Percentiles rank a stretch among this genome's conserved stretches.
phyloP scores from a whole-genome alignment of 2,888 invertebrate species.

The Apoda limacodes region DNA sequence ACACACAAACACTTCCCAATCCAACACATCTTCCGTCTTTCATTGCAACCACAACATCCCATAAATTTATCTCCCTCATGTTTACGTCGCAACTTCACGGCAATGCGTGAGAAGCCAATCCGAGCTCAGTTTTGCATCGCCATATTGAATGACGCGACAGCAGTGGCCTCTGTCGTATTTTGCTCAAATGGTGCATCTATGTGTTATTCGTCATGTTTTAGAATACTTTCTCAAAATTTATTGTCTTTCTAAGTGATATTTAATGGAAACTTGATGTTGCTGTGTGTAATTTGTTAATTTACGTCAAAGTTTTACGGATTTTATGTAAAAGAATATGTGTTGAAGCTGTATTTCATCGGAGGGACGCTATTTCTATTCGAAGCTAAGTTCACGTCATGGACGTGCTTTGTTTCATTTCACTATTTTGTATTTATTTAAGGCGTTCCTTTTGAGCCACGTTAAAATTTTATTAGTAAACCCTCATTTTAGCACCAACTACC shows the following conservation, averaged over 20 bases:
- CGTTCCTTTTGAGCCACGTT: no score
- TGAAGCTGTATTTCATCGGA: constrained; percentile 28
- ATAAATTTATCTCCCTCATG: constrained; percentile 62
- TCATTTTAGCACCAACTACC: no score
- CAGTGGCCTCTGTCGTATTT: constrained; percentile 54
- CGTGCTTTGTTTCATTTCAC: constrained; percentile 26
- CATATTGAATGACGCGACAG: constrained; percentile 56
- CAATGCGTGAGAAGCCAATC: constrained; percentile 44
- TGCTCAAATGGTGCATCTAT: constrained; percentile 36
- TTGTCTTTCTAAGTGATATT: constrained; percentile 27
- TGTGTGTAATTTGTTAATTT: constrained; percentile 27
- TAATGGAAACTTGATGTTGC: constrained; percentile 32
- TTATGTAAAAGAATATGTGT: constrained; percentile 23
- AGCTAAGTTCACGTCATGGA: constrained; percentile 47
- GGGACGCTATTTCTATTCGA: constrained; percentile 38
- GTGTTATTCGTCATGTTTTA: constrained; percentile 52
- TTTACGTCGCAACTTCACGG: constrained; percentile 51
- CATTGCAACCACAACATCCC: constrained; percentile 58
- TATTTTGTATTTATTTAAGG: no score
- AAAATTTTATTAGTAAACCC: no score
- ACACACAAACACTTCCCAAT: constrained; percentile 56
- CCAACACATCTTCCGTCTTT: constrained; percentile 61
- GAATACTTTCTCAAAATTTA: constrained; percentile 43
- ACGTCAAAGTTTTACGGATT: constrained; percentile 22
- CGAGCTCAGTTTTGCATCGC: constrained; percentile 44